Evolutionary conservation across 2,113 vertebrate species (phyloP), one percentile per base, ranked within the genome.

Genomic region (Orthonyx spaldingii): DNA sequence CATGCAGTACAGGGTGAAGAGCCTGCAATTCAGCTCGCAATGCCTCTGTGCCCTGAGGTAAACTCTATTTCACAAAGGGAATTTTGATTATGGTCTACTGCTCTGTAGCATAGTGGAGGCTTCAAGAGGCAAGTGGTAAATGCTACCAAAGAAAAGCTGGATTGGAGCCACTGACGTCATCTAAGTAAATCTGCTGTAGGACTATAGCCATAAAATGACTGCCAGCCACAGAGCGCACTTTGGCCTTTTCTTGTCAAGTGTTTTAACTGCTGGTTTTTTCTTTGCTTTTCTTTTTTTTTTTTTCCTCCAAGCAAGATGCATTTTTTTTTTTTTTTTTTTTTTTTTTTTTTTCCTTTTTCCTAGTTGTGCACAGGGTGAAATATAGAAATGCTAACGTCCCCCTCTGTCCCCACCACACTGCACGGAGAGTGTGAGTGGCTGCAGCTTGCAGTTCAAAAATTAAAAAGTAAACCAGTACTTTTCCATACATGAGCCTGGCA

Each of bases 81-180:
- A 98, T 99, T 98, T 98, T 98, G 97, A 98, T 98, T 98, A 98
- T 98, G 98, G 97, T 96, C 98, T 98, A 93, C 98, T 98, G 98
- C 98, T 98, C 97, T 98, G 97, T 97, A 97, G 97, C 98, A 97
- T 97, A 98, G 98, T 97, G 97, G 97, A 98, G 97, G 97, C 97
- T 98, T 98, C 97, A 97, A 98, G 98, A 98, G 98, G 98, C 98
- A 96, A 98, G 98, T 92, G 97, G 97, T 98, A 98, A 99, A 98
- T 98, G 98, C 98, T 98, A 98, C 98, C 98, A 98, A 98, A 98
- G 98, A 98, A 98, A 98, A 98, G 97, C 98, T 99, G 98, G 98
- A 98, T 97, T 94, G 97, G 97, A 98, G 98, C 98, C 98, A 98
- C 98, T 99, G 98, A 99, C 98, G 98, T 99, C 99, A 99, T 98